Evolutionary conservation across 1,140 invertebrate species (phyloP).

Genomic region (Dinoponera quadriceps): DNA sequence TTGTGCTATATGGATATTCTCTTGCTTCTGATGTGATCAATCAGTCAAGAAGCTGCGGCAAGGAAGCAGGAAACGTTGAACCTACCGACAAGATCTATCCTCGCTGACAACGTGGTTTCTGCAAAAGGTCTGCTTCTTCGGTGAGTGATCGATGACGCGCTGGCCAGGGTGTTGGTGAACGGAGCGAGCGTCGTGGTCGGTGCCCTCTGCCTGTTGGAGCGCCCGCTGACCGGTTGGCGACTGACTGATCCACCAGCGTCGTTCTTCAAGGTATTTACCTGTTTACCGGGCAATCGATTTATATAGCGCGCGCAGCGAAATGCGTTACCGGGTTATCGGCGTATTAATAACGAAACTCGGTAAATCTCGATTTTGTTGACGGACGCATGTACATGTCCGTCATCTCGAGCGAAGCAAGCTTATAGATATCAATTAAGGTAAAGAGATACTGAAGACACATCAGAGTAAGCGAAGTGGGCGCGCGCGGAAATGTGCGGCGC

Average conservation of each 20-base stretch:
- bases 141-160: conserved; percentile 8
- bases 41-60: no score
- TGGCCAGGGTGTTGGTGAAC: conserved; percentile 43
- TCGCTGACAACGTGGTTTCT: conserved; percentile 17
- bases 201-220: conserved; percentile 59
- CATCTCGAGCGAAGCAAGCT: no score
- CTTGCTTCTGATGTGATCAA: no score
- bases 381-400: no score
- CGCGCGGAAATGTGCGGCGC: conserved; percentile 38
- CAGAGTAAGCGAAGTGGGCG: conserved; percentile 41
- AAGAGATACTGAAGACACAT: conserved; percentile 23
- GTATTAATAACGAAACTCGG: background rate
- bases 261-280: conserved; percentile 59
- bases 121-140: conserved; percentile 39
- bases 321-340: background rate
- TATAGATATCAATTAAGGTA: background rate
- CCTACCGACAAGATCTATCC: conserved; percentile 53
- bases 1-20: no score
- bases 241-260: background rate
- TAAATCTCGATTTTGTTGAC: no score
- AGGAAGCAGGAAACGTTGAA: no score
- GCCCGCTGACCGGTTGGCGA: conserved; percentile 43
- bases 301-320: background rate
- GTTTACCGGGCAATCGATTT: conserved; percentile 44
- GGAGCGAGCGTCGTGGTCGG: conserved; percentile 24